A percentile compares a stretch with the other conserved stretches of the same genome.
Evolutionary conservation across 2,797 vertebrate species (phyloP).

Genomic region (Karalla daura): DNA sequence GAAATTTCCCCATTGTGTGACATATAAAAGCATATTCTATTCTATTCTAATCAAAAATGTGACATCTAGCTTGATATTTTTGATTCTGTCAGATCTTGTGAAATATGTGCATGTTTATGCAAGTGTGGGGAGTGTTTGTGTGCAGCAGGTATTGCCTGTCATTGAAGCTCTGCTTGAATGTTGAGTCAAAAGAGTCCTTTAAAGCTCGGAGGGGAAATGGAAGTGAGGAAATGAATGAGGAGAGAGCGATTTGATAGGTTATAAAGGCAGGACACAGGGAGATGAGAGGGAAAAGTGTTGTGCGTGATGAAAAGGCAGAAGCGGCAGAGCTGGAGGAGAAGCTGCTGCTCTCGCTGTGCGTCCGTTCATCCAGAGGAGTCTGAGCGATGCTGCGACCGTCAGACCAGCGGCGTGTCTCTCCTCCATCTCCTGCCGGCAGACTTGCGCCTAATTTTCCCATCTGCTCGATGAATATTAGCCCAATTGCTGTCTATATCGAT

Average conservation of each 20-base stretch:
- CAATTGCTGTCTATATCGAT: slow-evolving; percentile 79
- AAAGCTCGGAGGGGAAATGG: not conserved
- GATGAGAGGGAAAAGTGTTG: slow-evolving; percentile 29
- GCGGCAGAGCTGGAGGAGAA: not conserved
- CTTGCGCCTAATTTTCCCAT: slow-evolving; percentile 78
- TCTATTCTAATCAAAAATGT: too few relatives aligned
- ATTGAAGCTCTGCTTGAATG: too few relatives aligned
- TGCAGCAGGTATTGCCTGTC: too few relatives aligned
- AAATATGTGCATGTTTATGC: too few relatives aligned
- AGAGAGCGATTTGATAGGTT: not conserved
- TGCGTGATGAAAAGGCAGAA: slow-evolving; percentile 16
- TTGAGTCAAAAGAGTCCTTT: not conserved
- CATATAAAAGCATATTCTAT: too few relatives aligned
- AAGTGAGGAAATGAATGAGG: not conserved
- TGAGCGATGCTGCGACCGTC: slow-evolving; percentile 53
- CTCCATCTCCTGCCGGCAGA: slow-evolving; percentile 63
- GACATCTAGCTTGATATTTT: too few relatives aligned
- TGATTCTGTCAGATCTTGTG: too few relatives aligned
- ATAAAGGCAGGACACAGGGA: not conserved
- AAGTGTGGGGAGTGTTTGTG: too few relatives aligned
- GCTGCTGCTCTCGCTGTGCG: slow-evolving; percentile 31
- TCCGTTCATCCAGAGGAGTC: slow-evolving; percentile 57
- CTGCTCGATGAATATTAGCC: slow-evolving; percentile 84
- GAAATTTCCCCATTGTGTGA: too few relatives aligned
- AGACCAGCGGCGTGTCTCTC: slow-evolving; percentile 36